Base-by-base conservation (phyloP, 2,797 vertebrate genomes). In the Acanthurus tractus region DNA sequence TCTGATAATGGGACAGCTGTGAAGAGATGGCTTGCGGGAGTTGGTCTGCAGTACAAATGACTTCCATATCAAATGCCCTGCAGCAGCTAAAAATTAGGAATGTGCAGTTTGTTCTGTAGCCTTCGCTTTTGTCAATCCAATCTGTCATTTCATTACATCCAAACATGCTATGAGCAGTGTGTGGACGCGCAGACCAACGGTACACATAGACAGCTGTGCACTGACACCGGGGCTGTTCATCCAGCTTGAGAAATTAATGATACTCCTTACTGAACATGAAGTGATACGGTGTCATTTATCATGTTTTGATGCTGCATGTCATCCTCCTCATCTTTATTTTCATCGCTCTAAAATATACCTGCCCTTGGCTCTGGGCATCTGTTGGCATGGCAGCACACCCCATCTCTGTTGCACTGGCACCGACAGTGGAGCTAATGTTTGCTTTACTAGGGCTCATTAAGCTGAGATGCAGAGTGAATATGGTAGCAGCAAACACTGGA, bases 381-480 rank as follows among this genome's bases (percentile, higher is more conserved):
- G 76, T 65, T 78, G 72, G 69, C 68, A 85, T 57, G 72, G 62
- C 68, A 20, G 63, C 80, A 58, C 53, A 12, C 52, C 34, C 15
- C 6, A 54, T 73, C 63, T 67, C 57, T 62, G 44, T 14, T 70
- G 54, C 52, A 72, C 12, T 34, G 62, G 58, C 70, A 75, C 3
- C 22, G 15, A 20, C 59, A 48, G 61, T 48, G 42, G 40, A 85
- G 77, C 71, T 71, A 67, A 83, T 85, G 70, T 79, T 70, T 76
- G 58, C 76, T 64, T 82, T 63, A 78, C 22, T 34, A 48, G 25
- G 64, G 62, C 74, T 84, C 81, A 86, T 89, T 88, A 84, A 77
- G 67, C 44, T 46, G 59, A 78, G 67, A 75, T 9, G 45, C 56
- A 55, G 58, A 70, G 48, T 63, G 76, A 87, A 79, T 81, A 65